phyloP scores from a whole-genome alignment of 2,797 vertebrate species.

The Epinephelus malabaricus region DNA sequence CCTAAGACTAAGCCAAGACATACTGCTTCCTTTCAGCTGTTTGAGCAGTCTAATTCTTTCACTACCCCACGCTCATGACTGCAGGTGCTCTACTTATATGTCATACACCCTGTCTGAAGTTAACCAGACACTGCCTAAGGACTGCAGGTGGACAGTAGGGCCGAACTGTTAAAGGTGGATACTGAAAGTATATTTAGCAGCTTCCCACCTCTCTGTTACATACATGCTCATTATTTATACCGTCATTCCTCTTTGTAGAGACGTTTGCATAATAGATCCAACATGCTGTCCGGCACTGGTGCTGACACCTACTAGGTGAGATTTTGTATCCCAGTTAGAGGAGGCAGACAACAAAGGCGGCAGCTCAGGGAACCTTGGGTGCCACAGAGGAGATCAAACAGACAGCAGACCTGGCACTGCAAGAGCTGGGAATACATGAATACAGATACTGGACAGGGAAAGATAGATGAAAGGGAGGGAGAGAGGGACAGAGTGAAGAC shows the following conservation, averaged over 20 bases:
- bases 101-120: neutral
- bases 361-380: conserved; percentile 32
- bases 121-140: neutral
- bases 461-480: conserved; percentile 14
- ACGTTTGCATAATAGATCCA: conserved; percentile 57
- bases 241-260: conserved; percentile 36
- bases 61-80: neutral
- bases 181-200: neutral
- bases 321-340: conserved; percentile 37
- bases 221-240: conserved; percentile 3
- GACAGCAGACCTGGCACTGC: conserved; percentile 11
- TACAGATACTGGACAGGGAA: conserved; percentile 22
- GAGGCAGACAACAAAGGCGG: conserved; percentile 47
- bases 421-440: conserved; percentile 49
- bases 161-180: neutral
- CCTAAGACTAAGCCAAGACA: neutral
- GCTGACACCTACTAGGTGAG: neutral
- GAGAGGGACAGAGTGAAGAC: neutral
- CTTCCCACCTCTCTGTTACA: neutral
- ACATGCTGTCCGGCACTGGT: conserved; percentile 33
- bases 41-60: neutral
- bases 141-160: neutral
- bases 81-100: neutral
- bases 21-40: neutral
- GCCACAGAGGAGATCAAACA: conserved; percentile 55